Percentiles rank a stretch among this genome's conserved stretches.
These are phyloP conservation scores for Scopus umbretta DNA, from an alignment of 2,113 vertebrate genomes.

Conservation along the genomic window DNA sequence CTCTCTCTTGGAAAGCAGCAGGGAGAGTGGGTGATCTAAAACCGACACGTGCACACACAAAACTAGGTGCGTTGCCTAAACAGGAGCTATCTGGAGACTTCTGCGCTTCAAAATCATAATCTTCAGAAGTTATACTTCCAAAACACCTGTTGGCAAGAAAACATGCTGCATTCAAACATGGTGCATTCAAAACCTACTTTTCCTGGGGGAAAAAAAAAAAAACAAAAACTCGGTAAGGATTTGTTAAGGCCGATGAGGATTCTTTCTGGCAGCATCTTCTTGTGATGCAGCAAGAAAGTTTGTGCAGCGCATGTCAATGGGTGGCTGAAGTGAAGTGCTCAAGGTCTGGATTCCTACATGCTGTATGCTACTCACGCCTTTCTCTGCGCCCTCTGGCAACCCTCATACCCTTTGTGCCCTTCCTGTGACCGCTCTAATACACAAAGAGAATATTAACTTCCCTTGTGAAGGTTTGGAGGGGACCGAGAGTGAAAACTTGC, in stretches of 20 bases:
- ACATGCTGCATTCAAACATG: fast-evolving
- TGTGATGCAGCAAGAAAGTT: not conserved
- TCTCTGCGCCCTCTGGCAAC: not conserved
- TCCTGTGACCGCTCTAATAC: not conserved
- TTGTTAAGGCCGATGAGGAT: not conserved
- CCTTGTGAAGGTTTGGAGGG: not conserved
- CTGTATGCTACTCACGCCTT: not conserved
- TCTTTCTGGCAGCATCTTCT: not conserved
- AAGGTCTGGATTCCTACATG: not conserved
- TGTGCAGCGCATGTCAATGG: not conserved
- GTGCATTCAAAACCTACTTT: not conserved
- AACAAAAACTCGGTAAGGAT: not conserved
- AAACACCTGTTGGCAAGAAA: not conserved
- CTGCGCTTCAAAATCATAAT: not conserved
- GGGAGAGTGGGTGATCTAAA: not conserved
- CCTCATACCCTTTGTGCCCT: not conserved
- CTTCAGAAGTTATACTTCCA: not conserved
- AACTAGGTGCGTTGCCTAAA: not conserved
- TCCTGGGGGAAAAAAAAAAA: not conserved
- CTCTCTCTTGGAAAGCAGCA: not conserved
- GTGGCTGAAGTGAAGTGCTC: not conserved
- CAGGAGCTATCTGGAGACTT: not conserved
- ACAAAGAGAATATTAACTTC: not conserved
- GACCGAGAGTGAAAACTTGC: not conserved
- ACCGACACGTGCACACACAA: not conserved